Conservation (phyloP, 2,888 invertebrate species). For the Lithophane leautieri region DNA sequence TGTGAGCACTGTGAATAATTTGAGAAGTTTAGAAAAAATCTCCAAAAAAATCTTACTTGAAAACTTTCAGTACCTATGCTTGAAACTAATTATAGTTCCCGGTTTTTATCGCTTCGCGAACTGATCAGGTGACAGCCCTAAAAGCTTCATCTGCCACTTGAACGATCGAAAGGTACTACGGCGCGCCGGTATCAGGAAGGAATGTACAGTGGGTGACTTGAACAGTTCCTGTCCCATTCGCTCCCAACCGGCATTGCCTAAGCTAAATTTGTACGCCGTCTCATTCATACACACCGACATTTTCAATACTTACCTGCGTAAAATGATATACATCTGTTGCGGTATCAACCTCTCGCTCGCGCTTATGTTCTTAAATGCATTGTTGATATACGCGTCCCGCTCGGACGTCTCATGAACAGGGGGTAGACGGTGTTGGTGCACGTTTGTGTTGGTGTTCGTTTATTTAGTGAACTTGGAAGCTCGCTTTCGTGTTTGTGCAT, state of each 20-base stretch:
- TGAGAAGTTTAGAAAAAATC: not conserved
- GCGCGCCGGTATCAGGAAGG: conserved; percentile 90
- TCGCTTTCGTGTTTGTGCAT: conserved; percentile 89
- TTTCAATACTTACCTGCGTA: conserved; percentile 90
- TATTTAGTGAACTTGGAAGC: conserved; percentile 91
- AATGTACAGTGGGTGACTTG: conserved; percentile 90
- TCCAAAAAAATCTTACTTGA: not conserved
- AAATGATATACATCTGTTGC: conserved; percentile 91
- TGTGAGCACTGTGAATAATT: not conserved
- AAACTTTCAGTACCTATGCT: not conserved
- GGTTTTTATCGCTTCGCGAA: conserved; percentile 60
- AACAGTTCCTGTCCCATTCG: conserved; percentile 87
- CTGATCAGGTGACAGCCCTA: conserved; percentile 86
- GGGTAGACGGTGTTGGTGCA: conserved; percentile 88
- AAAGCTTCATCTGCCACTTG: conserved; percentile 91
- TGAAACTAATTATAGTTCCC: conserved; percentile 48
- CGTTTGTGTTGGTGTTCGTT: conserved; percentile 90
- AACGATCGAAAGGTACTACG: conserved; percentile 91
- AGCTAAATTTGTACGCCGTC: conserved; percentile 87
- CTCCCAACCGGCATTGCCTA: conserved; percentile 86
- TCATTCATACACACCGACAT: conserved; percentile 88
- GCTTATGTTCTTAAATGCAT: conserved; percentile 79
- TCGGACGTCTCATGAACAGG: conserved; percentile 87
- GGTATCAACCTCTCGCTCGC: conserved; percentile 81
- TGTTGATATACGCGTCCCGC: conserved; percentile 88